Evolutionary conservation across 2,888 invertebrate species (phyloP).

Genomic region (Platynereis dumerilii): DNA sequence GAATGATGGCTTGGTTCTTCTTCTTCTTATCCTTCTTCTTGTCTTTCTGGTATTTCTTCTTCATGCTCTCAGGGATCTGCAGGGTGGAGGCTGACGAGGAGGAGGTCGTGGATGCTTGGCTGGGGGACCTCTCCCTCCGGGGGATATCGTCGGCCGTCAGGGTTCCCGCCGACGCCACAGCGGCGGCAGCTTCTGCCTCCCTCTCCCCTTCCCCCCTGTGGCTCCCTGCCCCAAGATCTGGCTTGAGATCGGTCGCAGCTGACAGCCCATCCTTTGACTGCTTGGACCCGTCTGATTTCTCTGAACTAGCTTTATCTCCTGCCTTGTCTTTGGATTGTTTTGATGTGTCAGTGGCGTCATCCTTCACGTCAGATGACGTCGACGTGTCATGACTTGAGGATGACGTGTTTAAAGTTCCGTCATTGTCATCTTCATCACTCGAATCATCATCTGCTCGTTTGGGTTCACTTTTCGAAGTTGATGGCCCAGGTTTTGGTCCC

Average conservation of each 20-base stretch:
- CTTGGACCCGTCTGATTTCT: too few relatives aligned
- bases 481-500: background rate
- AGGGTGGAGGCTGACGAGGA: background rate
- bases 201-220: background rate
- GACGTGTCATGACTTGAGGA: too few relatives aligned
- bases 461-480: conserved; percentile 2
- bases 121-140: conserved; percentile 13
- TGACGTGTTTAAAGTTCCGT: too few relatives aligned
- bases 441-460: background rate
- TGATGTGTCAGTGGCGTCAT: too few relatives aligned
- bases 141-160: background rate
- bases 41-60: too few relatives aligned
- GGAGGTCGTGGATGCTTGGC: background rate
- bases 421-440: background rate
- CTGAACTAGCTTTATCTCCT: background rate
- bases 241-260: background rate
- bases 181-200: background rate
- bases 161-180: background rate
- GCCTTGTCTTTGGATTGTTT: background rate
- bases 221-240: background rate
- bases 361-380: too few relatives aligned
- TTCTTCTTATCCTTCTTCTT: too few relatives aligned
- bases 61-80: too few relatives aligned
- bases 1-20: too few relatives aligned
- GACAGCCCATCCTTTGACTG: too few relatives aligned